Base-by-base conservation (phyloP, 2,113 vertebrate species). In the Todiramphus chloris region DNA sequence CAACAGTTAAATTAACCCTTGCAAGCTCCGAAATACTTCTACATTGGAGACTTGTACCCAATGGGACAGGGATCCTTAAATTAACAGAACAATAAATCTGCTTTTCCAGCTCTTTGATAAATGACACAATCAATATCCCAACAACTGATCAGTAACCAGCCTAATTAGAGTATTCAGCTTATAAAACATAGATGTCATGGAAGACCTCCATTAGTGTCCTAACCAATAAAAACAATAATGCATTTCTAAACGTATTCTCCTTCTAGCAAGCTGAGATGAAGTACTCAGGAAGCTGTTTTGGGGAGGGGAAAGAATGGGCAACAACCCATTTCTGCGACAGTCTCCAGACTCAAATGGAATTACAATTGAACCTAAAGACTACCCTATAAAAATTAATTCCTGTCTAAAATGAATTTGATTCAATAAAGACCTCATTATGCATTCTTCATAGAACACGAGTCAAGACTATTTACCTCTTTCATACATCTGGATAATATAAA, bases 161-260 rank as follows among this genome's bases (percentile, higher is more conserved):
- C 93, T 98, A 98, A 98, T 98, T 98, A 98, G 94, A 98, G 97
- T 93, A 97, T 98, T 97, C 97, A 97, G 98, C 96, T 98, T 98
- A 97, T 98, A 98, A 98, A 98, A 98, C 94, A 98, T 96, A 98
- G 96, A 97, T 98, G 97, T 98, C 96, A 82, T 89, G 96, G 95
- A 96, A 97, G 92, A 94, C 96, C 89, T 98, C 98, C 98, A 98
- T 98, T 98, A 98, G 98, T 96, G 98, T 98, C 98, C 96, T 81
- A 94, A 88, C 96, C 97, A 98, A 98, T 98, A 98, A 98, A 98
- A 98, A 93, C 97, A 95, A 98, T 98, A 98, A 98, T 98, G 97
- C 97, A 94, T 98, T 98, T 98, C 97, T 96, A 98, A 98, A 98
- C 92, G 56, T 93, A 97, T 80, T 96, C 92, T 91, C 89, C 90